These are phyloP conservation scores for Mesembrinibis cayennensis DNA, from an alignment of 2,113 vertebrate species.

Conservation along the genomic window DNA sequence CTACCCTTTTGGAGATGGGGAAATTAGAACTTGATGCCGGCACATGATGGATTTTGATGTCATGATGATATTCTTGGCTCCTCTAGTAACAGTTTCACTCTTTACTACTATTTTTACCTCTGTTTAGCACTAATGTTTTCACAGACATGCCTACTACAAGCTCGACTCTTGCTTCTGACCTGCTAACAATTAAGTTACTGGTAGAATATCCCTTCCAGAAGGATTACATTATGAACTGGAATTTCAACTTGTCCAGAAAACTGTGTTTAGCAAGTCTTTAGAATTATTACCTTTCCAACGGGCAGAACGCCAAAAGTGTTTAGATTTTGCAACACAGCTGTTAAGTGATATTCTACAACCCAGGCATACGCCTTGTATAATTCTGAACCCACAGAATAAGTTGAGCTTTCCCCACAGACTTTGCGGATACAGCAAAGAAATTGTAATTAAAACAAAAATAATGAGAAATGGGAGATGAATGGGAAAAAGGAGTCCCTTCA, in stretches of 20 bases:
- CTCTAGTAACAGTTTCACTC: neutral
- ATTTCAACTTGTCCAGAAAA: neutral
- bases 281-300: neutral
- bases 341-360: neutral
- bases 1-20: neutral
- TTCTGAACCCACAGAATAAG: neutral
- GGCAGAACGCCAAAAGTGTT: neutral
- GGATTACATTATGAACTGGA: neutral
- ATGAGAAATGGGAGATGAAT: neutral
- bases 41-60: neutral
- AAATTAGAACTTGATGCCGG: neutral
- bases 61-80: neutral
- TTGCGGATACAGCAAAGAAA: neutral
- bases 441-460: neutral
- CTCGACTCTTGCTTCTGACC: neutral
- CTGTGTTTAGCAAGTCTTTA: neutral
- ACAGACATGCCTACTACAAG: neutral
- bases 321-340: neutral
- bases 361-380: neutral
- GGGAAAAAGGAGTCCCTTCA: neutral
- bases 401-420: neutral
- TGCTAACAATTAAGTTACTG: neutral
- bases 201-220: neutral
- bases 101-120: neutral
- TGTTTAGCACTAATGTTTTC: neutral